These are phyloP conservation scores for Pyxicephalus adspersus DNA, from an alignment of 2,113 vertebrate genomes.

Conservation along the genomic window DNA sequence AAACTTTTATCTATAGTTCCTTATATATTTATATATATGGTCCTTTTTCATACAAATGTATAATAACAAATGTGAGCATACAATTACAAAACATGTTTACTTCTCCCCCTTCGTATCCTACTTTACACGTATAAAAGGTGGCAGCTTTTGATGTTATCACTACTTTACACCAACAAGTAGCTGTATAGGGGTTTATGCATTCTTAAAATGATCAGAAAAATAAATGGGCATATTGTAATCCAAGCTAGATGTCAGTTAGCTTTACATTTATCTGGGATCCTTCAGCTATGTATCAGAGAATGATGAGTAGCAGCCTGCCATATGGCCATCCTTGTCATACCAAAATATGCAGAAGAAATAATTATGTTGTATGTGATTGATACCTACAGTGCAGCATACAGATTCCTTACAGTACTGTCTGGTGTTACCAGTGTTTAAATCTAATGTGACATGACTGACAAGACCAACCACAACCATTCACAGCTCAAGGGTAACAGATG, in stretches of 20 bases:
- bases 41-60: no score
- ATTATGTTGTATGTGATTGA: slow-evolving; percentile 66
- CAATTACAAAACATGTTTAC: no score
- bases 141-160: no score
- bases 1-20: no score
- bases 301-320: slow-evolving; percentile 69
- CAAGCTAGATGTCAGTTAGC: slow-evolving; percentile 59
- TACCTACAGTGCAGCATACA: slow-evolving; percentile 63
- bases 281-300: slow-evolving; percentile 59
- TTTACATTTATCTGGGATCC: slow-evolving; percentile 65
- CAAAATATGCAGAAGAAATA: slow-evolving; percentile 67
- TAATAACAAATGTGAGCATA: no score
- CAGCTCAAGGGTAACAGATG: slow-evolving; percentile 59
- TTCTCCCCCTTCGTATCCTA: no score
- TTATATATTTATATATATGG: no score
- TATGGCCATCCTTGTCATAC: slow-evolving; percentile 69
- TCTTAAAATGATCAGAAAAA: background rate
- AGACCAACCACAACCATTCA: slow-evolving; percentile 64
- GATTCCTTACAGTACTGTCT: slow-evolving; percentile 60
- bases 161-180: background rate
- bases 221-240: slow-evolving; percentile 42
- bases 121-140: no score
- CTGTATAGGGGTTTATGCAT: background rate
- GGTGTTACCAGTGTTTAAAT: slow-evolving; percentile 64
- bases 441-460: slow-evolving; percentile 65